These are phyloP conservation scores for Schrankia costaestrigalis DNA, from an alignment of 2,888 invertebrate genomes.

Conservation along the genomic window DNA sequence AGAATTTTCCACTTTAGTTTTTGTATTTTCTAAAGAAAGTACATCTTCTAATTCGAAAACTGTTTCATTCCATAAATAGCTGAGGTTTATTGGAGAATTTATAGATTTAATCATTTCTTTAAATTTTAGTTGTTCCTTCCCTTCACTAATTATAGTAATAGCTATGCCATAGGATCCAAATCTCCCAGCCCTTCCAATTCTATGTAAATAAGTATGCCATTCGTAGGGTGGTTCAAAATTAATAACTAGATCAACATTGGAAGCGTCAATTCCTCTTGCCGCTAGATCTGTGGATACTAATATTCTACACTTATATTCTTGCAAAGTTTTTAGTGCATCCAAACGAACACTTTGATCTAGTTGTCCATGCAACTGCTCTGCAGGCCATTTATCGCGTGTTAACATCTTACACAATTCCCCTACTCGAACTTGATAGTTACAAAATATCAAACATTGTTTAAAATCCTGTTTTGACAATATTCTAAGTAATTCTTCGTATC, in stretches of 20 bases:
- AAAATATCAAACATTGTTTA: slow-evolving; percentile 95
- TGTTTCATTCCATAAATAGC: slow-evolving; percentile 49
- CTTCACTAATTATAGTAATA: slow-evolving; percentile 85
- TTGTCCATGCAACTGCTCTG: slow-evolving; percentile 87
- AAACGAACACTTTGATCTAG: slow-evolving; percentile 90
- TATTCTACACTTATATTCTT: slow-evolving; percentile 90
- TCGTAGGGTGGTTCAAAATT: slow-evolving; percentile 93
- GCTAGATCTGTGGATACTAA: slow-evolving; percentile 95
- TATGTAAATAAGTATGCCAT: slow-evolving; percentile 92
- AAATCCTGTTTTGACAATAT: slow-evolving; percentile 88
- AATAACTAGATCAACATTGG: slow-evolving; percentile 94
- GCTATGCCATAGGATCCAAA: slow-evolving; percentile 93
- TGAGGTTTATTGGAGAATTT: slow-evolving; percentile 58
- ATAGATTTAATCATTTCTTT: slow-evolving; percentile 79
- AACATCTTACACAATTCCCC: slow-evolving; percentile 88
- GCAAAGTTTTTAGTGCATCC: slow-evolving; percentile 87
- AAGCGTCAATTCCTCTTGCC: slow-evolving; percentile 96
- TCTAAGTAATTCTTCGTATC: slow-evolving; percentile 82
- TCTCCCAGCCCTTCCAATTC: slow-evolving; percentile 97
- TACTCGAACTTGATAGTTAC: slow-evolving; percentile 92
- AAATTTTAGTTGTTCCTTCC: slow-evolving; percentile 82
- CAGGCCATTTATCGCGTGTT: slow-evolving; percentile 87
- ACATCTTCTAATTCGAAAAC: slow-evolving; percentile 19
- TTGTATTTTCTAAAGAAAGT: slow-evolving; percentile 2
- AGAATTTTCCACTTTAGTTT: not conserved